Evolutionary conservation across 2,888 invertebrate genomes (phyloP).

Genomic region (Machimus rusticus): DNA sequence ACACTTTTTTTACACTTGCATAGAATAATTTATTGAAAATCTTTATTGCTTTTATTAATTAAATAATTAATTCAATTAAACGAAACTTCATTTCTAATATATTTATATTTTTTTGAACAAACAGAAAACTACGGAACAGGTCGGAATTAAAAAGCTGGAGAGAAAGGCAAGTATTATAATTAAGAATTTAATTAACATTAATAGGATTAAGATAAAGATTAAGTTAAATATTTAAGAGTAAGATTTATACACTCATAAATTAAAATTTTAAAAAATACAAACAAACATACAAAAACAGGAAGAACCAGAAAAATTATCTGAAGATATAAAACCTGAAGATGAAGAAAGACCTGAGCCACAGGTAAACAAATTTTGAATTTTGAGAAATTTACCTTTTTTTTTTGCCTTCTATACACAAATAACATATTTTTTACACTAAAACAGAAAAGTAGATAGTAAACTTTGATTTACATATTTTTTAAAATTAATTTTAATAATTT

Average conservation of each 20-base stretch:
- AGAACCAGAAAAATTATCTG: background rate
- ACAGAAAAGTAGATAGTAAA: background rate
- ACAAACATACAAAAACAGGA: background rate
- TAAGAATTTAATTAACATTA: background rate
- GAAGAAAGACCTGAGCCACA: background rate
- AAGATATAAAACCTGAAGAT: background rate
- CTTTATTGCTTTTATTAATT: background rate
- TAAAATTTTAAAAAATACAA: background rate
- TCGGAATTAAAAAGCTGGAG: slow-evolving; percentile 40
- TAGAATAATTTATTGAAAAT: background rate
- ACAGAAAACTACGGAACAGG: slow-evolving; percentile 18
- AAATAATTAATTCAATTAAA: background rate
- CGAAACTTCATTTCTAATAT: background rate
- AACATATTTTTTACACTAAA: background rate
- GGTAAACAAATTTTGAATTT: background rate
- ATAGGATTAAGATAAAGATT: background rate
- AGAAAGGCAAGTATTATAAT: slow-evolving; percentile 42
- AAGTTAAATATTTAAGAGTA: background rate
- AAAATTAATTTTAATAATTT: background rate
- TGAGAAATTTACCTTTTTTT: background rate
- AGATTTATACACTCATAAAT: background rate
- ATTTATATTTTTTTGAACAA: background rate
- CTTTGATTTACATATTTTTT: background rate
- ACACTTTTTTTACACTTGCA: background rate
- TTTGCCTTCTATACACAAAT: background rate